Conservation (phyloP, 2,113 vertebrate genomes). For the Microtus pennsylvanicus region DNA sequence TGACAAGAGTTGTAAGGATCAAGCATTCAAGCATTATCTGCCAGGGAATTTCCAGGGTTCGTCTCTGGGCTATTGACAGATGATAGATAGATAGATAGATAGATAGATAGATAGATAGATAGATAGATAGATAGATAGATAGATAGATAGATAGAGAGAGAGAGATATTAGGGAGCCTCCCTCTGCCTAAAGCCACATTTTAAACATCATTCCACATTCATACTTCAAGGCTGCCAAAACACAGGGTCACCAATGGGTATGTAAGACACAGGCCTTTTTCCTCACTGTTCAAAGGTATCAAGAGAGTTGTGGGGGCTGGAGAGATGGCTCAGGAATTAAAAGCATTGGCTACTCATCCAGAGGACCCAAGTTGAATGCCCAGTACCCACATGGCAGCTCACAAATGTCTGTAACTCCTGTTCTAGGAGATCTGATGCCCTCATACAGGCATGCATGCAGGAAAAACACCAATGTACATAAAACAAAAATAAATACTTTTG, state of each 20-base stretch:
- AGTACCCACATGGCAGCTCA: too few relatives aligned
- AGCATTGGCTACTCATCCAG: too few relatives aligned
- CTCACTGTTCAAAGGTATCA: not conserved
- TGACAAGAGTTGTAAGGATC: slow-evolving; percentile 52
- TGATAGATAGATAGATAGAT: not conserved
- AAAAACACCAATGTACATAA: too few relatives aligned
- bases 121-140: too few relatives aligned
- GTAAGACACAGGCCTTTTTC: not conserved
- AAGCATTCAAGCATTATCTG: slow-evolving; percentile 43
- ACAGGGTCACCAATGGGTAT: not conserved
- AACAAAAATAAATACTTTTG: too few relatives aligned
- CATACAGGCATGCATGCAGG: too few relatives aligned
- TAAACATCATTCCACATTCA: not conserved
- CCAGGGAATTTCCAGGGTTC: slow-evolving; percentile 73
- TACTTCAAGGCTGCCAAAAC: not conserved
- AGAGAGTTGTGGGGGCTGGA: not conserved
- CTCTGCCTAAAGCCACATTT: not conserved
- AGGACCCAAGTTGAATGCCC: too few relatives aligned
- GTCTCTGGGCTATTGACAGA: not conserved
- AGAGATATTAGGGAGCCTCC: not conserved
- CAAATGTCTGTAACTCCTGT: too few relatives aligned
- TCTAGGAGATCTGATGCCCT: too few relatives aligned
- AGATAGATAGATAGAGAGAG: not conserved
- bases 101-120: slow-evolving; percentile 6
- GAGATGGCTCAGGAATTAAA: too few relatives aligned